Evolutionary conservation across 2,113 vertebrate genomes (phyloP).

Genomic region (Eudyptes chrysolophus): DNA sequence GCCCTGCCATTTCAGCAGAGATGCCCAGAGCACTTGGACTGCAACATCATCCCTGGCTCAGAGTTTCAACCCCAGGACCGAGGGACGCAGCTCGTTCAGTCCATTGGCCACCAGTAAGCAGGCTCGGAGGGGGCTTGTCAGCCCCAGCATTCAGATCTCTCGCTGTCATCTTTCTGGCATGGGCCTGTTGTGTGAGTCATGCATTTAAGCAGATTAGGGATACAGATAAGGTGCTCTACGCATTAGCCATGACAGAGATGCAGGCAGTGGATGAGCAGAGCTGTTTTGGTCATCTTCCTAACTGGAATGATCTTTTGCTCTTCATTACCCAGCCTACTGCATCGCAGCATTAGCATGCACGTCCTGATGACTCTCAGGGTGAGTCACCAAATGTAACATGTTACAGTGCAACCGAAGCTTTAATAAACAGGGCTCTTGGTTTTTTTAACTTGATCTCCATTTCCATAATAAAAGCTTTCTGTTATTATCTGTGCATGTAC

Average conservation of each 20-base stretch:
- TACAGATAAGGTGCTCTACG: background rate
- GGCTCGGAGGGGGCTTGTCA: background rate
- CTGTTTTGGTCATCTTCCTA: background rate
- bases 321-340: background rate
- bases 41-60: rapidly evolving
- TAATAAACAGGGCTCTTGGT: background rate
- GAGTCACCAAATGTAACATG: slow-evolving; percentile 17
- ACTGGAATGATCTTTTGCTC: background rate
- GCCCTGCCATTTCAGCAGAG: background rate
- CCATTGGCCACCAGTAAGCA: background rate
- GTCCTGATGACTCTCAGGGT: background rate
- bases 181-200: slow-evolving; percentile 26
- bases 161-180: background rate
- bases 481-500: slow-evolving; percentile 25
- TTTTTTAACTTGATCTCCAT: slow-evolving; percentile 19
- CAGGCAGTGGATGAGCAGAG: slow-evolving; percentile 27
- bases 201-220: slow-evolving; percentile 37
- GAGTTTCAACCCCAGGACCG: background rate
- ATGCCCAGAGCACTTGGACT: background rate
- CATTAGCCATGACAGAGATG: background rate
- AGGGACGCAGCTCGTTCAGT: background rate
- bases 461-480: slow-evolving; percentile 54
- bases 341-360: background rate
- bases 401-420: background rate
- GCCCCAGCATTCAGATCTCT: background rate